These are phyloP conservation scores for Catostomus latipinnis DNA, from an alignment of 2,797 vertebrate genomes.

Conservation along the genomic window DNA sequence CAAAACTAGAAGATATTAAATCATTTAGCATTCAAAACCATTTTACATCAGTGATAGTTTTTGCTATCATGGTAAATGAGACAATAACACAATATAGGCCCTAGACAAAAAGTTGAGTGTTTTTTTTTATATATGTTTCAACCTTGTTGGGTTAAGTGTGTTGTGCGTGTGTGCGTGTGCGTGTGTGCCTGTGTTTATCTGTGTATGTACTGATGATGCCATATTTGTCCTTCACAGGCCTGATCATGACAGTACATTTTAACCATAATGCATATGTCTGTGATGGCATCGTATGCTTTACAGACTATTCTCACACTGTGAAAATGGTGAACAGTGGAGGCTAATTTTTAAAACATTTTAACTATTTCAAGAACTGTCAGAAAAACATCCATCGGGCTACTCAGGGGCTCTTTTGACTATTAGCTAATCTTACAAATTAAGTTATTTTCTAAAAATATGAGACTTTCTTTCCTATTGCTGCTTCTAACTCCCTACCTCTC, in stretches of 20 bases:
- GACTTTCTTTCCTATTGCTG: neutral
- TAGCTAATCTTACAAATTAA: constrained; percentile 74
- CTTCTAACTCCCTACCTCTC: neutral
- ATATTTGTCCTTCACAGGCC: constrained; percentile 71
- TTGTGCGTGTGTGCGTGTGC: constrained; percentile 8
- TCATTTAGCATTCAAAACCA: constrained; percentile 71
- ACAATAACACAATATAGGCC: constrained; percentile 78
- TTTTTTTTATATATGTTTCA: constrained; percentile 78
- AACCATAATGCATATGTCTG: constrained; percentile 69
- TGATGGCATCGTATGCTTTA: constrained; percentile 57
- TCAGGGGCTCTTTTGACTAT: constrained; percentile 75
- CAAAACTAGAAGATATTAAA: constrained; percentile 75
- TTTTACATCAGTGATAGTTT: constrained; percentile 80
- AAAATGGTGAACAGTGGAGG: constrained; percentile 68
- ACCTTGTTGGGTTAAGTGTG: constrained; percentile 8
- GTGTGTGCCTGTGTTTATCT: constrained; percentile 41
- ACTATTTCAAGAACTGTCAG: constrained; percentile 73
- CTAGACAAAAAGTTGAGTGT: constrained; percentile 74
- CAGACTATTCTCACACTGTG: constrained; percentile 67
- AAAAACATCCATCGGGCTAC: constrained; percentile 73
- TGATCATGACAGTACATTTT: constrained; percentile 62
- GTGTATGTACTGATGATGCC: constrained; percentile 64
- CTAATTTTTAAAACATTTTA: constrained; percentile 73
- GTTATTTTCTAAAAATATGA: constrained; percentile 59
- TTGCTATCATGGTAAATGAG: constrained; percentile 70